Evolutionary conservation across 2,113 vertebrate genomes (phyloP), one percentile per base, ranked within the genome.

Genomic region (Callipepla squamata): DNA sequence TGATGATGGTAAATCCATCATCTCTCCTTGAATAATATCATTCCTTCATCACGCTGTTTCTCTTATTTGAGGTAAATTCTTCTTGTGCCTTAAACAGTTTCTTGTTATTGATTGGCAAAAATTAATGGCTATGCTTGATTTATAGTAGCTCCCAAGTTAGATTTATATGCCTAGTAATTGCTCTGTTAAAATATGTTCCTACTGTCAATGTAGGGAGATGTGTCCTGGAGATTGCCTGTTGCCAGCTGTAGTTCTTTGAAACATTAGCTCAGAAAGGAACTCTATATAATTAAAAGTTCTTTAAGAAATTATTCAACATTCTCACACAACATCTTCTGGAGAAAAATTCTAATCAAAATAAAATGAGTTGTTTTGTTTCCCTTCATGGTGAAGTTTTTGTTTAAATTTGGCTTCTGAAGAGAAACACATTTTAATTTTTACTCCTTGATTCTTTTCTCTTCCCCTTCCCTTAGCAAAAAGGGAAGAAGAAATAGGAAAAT

Each of bases 141-240:
- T 92, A 66, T 19, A 76, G 59, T 68, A 45, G 48, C 67, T 77
- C 55, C 61, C 40, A 79, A 28, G 57, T 62, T 50, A 66, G 80
- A 87, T 87, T 94, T 92, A 66, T 89, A 89, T 53, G 50, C 48
- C 78, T 87, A 53, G 91, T 80, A 95, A 95, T 87, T 77, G 55
- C 82, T 59, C 76, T 75, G 72, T 80, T 94, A 93, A 94, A 87
- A 42, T 80, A 73, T 67, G 63, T 77, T 89, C 70, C 91, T 93
- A 85, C 87, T 74, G 85, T 89, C 77, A 55, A 87, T 69, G 67
- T 73, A 87, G 1, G 42, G 34, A 94, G 95, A 93, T 65, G 50
- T 79, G 83, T 91, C 75, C 85, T 85, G 86, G 66, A 90, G 74
- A 32, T 45, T 77, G 94, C 75, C 81, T 92, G 62, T 63, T 89